A percentile compares a stretch with the other conserved stretches of the same genome.
Conservation (phyloP, 2,113 vertebrate species). For the Sorex araneus region DNA sequence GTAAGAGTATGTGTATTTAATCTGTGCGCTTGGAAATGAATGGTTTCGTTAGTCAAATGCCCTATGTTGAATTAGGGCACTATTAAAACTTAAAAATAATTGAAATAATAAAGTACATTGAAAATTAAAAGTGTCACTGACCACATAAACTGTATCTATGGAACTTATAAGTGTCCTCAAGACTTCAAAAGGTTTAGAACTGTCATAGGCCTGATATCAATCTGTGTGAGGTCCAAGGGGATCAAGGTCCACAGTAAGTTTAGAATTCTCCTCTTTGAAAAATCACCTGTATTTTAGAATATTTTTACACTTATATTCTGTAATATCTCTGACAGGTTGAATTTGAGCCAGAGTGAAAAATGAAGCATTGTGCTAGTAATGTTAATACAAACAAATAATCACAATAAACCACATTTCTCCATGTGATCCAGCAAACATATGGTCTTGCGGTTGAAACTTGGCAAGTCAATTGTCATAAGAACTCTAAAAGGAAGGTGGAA, state of each 20-base stretch:
- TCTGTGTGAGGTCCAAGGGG: background rate
- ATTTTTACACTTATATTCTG: slow-evolving; percentile 61
- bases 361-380: slow-evolving; percentile 43
- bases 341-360: slow-evolving; percentile 56
- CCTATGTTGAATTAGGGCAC: background rate
- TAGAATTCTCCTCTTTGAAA: slow-evolving; percentile 28
- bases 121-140: slow-evolving; percentile 36
- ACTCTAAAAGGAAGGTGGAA: slow-evolving; percentile 76
- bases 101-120: slow-evolving; percentile 42
- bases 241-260: background rate
- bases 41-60: background rate
- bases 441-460: slow-evolving; percentile 82
- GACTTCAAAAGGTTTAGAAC: background rate
- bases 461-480: slow-evolving; percentile 80
- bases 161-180: slow-evolving; percentile 41
- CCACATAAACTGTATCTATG: background rate
- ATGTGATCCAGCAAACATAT: slow-evolving; percentile 74
- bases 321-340: slow-evolving; percentile 66
- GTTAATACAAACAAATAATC: slow-evolving; percentile 75
- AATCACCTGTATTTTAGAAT: background rate
- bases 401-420: slow-evolving; percentile 71
- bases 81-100: slow-evolving; percentile 41
- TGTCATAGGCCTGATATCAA: background rate
- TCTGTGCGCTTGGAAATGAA: background rate
- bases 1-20: background rate